Evolutionary conservation across 2,797 vertebrate species (phyloP), one percentile per base, ranked within the genome.

Genomic region (Anomalospiza imberbis): DNA sequence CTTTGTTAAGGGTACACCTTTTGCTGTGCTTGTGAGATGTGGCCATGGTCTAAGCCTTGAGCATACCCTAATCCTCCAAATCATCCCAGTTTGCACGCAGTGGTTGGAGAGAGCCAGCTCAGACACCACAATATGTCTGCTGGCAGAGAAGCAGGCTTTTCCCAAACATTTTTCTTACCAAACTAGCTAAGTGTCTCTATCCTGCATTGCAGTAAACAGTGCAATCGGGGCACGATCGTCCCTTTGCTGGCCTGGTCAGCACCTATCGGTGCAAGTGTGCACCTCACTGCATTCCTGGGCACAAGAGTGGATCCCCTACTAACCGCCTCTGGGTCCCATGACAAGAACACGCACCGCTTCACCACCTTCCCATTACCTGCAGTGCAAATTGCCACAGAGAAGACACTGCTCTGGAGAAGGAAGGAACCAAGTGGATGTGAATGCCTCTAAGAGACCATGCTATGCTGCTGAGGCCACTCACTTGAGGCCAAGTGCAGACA

Each of bases 291-390:
- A 19, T 5, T 80, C 63, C 70, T 19, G 29, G 24, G 29, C 44
- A 73, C 55, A 51, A 13, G 51, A 24, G 26, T 2, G 42, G 51
- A 29, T 60, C 13, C 22, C 22, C 62, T 55, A 3, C 3, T 4
- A 40, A 47, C 10, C 31, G 5, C 16, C 55, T 34, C 34, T 20
- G 10, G 9, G 15, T 66, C 13, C 63, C 36, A 5, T 31, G 9
- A 9, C 12, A 75, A 42, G 55, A 72, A 58, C 40, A 54, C 0
- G 1, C 45, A 28, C 13, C 0, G 0, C n/a, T 66, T 32, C 61
- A 28, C 22, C 40, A 4, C 51, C 19, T 63, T 55, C 57, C 24
- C 53, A 2, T 14, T 50, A 24, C 48, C 68, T 17, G 16, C 4
- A 31, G 10, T 12, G 44, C 48, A 24, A 76, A 61, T 1, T 51